Base-by-base conservation (phyloP, 2,888 invertebrate species). In the Ischnus inquisitorius region DNA sequence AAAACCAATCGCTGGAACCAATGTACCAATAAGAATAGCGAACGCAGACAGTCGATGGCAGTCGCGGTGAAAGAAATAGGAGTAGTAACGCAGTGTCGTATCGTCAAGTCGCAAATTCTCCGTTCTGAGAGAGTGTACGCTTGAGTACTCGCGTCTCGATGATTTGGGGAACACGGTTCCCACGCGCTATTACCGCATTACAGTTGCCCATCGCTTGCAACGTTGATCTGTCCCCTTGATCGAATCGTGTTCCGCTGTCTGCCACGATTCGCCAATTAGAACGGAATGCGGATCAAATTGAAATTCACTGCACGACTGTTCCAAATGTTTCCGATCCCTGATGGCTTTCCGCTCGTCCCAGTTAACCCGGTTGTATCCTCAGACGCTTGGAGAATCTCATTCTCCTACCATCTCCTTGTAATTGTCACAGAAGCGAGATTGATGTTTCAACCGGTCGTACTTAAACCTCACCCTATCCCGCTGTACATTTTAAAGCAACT, bases 321-420 rank as follows among this genome's bases (percentile, higher is more conserved):
- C 46, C 46, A 46, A 46, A 46, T 46, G 46, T 46, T 46, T 46
- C 46, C 46, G 46, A 46, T 46, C 46, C n/a, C 46, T n/a, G 46
- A 46, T 46, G 46, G 46, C 46, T 46, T 46, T 46, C 46, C 12
- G 46, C 46, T n/a, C 46, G 12, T 46, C 46, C 46, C 12, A 12
- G 46, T 46, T 0, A 46, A 12, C 46, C 46, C 46, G 46, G n/a
- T 14, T 46, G 46, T 12, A 46, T 46, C 46, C 46, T 3, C n/a
- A 14, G 1, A 46, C n/a, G 12, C 34, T 34, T 34, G 34, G 34
- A 34, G 34, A 34, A 34, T 46, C n/a, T 46, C 46, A 46, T 46
- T 12, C 12, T 12, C 46, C 46, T 12, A 14, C 0, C n/a, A 46
- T 46, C n/a, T 46, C n/a, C 46, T 46, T 46, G 34, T 6, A 8